phyloP scores from a whole-genome alignment of 2,888 invertebrate species.

The Lucinisca nassula region DNA sequence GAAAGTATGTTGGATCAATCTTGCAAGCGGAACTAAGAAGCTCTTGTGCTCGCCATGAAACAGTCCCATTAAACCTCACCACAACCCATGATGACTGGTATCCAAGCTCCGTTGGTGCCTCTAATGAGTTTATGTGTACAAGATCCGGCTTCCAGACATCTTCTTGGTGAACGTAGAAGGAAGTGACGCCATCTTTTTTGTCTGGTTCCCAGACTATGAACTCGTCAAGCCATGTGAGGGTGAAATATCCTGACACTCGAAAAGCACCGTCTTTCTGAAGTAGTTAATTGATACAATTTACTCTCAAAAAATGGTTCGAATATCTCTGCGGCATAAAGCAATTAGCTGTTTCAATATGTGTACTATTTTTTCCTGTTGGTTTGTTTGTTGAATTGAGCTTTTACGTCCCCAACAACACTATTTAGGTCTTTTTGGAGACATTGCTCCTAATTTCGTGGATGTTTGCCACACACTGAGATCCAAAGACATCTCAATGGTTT shows the following conservation, averaged over 20 bases:
- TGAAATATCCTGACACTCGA: slow-evolving; percentile 47
- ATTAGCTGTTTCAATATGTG: no score
- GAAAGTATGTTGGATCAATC: slow-evolving; percentile 57
- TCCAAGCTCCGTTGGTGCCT: slow-evolving; percentile 46
- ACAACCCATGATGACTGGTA: slow-evolving; percentile 42
- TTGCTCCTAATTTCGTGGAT: no score
- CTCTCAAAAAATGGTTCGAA: no score
- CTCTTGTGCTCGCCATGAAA: slow-evolving; percentile 57
- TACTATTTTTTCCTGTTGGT: no score
- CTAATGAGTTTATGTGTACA: slow-evolving; percentile 51
- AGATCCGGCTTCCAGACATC: slow-evolving; percentile 66
- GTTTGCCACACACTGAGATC: no score
- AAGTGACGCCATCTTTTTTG: slow-evolving; percentile 29
- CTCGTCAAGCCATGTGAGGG: slow-evolving; percentile 49
- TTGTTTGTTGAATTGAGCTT: no score
- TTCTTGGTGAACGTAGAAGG: slow-evolving; percentile 54
- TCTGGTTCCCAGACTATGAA: slow-evolving; percentile 56
- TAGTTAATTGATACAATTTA: background rate
- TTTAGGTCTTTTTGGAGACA: no score
- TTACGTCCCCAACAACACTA: no score
- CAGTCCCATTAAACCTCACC: slow-evolving; percentile 49
- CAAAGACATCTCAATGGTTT: no score
- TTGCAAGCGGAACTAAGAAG: slow-evolving; percentile 53
- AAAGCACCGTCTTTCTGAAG: background rate
- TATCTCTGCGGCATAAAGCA: no score